Evolutionary conservation across 1,140 invertebrate genomes (phyloP), one percentile per base, ranked within the genome.

Genomic region (Drosophila lini): DNA sequence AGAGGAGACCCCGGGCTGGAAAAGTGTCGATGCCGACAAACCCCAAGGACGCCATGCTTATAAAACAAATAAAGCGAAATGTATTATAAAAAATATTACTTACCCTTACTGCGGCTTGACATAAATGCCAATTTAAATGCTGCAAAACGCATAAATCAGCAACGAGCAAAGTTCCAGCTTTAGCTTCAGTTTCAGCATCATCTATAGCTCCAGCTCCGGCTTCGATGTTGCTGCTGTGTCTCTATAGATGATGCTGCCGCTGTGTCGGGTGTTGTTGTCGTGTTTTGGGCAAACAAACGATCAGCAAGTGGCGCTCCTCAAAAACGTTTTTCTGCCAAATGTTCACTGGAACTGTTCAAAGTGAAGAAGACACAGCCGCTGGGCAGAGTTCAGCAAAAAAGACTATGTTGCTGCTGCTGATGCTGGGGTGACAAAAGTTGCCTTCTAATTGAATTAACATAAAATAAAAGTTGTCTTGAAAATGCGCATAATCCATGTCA

Each of bases 111-210:
- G 68, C 61, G n/a, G 63, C 80, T 89, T 88, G 84, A 89, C 84
- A 88, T 88, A 88, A 88, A 88, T 88, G 84, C 84, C 84, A 88
- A 88, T 89, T 88, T 88, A 88, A 88, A 88, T 88, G 83, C 83
- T 88, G 83, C 77, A 88, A 78, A 88, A 88, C 83, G 83, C 83
- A 88, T 88, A 88, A 88, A 88, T 88, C 83, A 88, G 77, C 71
- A 58, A 64, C 75, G 67, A 74, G 19, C 63, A n/a, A 34, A 34
- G 41, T 58, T 34, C 55, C 57, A 63, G 65, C 32, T 53, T 47
- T 15, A n/a, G 57, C 9, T 41, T 44, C 44, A 55, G 38, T 22
- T 28, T 36, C 13, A 38, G 34, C 15, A 16, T 5, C 0, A 48
- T 15, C 25, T n/a, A 0, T 3, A 9, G 50, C 32, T 53, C 13